Conservation (phyloP, 37 sponge, comb jelly and placozoan species). For the Eunapius fragilis region DNA sequence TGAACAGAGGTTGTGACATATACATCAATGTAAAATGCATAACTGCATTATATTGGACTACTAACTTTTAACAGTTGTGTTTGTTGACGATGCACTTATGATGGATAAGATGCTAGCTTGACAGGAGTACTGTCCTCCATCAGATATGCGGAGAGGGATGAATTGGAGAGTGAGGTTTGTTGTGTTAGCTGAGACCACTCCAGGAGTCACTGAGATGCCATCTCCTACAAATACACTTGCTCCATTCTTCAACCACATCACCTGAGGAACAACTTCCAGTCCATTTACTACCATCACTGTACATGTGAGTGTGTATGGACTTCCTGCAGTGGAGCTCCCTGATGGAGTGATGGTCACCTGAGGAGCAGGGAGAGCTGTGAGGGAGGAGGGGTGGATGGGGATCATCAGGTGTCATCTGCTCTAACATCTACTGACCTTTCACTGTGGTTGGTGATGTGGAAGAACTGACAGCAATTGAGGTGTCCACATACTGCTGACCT, state of each 20-base stretch:
- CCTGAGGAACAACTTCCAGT: neutral
- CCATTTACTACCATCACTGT: constrained; percentile 4
- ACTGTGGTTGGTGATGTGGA: neutral
- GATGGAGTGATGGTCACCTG: no score
- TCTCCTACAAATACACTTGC: neutral
- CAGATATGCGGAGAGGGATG: constrained; percentile 17
- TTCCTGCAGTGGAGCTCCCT: neutral
- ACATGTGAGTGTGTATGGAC: constrained; percentile 1
- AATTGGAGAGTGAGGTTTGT: constrained; percentile 5
- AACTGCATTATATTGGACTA: neutral
- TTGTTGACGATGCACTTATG: neutral
- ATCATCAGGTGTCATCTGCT: neutral
- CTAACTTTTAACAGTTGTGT: constrained; percentile 35
- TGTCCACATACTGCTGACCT: neutral
- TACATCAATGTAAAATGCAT: no score
- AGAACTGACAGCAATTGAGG: neutral
- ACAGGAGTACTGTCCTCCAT: constrained; percentile 51
- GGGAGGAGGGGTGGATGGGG: neutral
- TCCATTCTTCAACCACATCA: neutral
- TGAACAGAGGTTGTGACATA: neutral
- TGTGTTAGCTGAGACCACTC: neutral
- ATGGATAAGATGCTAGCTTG: constrained; percentile 13
- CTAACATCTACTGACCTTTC: neutral
- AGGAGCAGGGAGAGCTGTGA: neutral
- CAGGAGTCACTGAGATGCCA: neutral